A percentile compares a stretch with the other conserved stretches of the same genome.
These are phyloP conservation scores for Raja brachyura DNA, from an alignment of 2,113 vertebrate species.

Conservation along the genomic window DNA sequence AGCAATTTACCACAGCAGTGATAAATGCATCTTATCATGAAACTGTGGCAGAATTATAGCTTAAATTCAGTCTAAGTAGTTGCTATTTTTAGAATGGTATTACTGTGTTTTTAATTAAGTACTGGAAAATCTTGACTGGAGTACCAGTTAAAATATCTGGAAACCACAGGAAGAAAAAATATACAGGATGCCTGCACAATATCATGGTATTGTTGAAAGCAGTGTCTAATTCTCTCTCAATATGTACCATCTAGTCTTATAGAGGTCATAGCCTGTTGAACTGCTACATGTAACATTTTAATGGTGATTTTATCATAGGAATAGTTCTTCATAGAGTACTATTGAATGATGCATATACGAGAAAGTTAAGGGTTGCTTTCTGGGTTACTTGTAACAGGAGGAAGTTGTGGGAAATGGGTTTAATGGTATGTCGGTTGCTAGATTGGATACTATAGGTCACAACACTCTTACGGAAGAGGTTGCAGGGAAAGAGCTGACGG, in stretches of 20 bases:
- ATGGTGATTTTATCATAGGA: not conserved
- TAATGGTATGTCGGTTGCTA: not conserved
- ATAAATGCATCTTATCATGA: not conserved
- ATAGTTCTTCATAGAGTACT: not conserved
- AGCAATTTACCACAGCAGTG: not conserved
- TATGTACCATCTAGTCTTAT: not conserved
- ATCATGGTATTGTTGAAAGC: not conserved
- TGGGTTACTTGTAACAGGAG: not conserved
- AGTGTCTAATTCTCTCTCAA: not conserved
- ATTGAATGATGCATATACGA: not conserved
- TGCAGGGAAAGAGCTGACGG: not conserved
- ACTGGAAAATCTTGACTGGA: not conserved
- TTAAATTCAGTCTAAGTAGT: not conserved
- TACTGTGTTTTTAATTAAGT: slow-evolving; percentile 16
- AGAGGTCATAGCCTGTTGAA: not conserved
- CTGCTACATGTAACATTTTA: not conserved
- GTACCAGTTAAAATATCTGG: not conserved
- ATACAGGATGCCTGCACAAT: not conserved
- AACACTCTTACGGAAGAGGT: not conserved
- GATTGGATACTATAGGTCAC: not conserved
- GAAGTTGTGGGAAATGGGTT: not conserved
- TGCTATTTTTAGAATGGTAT: not conserved
- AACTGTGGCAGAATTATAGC: not conserved
- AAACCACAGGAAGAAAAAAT: slow-evolving; percentile 4
- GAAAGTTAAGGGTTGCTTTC: not conserved